Percentiles rank a stretch among this genome's conserved stretches.
Conservation (phyloP, 2,888 invertebrate genomes). For the Rhingia campestris region DNA sequence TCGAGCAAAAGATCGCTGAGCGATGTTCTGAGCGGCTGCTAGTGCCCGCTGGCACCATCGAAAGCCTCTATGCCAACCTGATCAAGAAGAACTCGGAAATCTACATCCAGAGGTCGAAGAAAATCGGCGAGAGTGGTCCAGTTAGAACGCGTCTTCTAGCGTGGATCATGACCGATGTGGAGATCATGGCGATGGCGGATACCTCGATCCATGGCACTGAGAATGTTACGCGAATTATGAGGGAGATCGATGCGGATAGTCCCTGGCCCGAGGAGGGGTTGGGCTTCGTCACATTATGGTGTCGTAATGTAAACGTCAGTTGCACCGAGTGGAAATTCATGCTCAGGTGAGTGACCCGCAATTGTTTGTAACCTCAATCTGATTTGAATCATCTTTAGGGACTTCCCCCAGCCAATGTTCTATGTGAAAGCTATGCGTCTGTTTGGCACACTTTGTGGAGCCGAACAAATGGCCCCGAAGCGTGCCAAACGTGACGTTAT, state of each 20-base stretch:
- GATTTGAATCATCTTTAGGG: slow-evolving; percentile 83
- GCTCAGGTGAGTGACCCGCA: slow-evolving; percentile 83
- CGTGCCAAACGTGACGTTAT: slow-evolving; percentile 83
- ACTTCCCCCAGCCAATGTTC: slow-evolving; percentile 97
- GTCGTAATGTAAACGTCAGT: slow-evolving; percentile 91
- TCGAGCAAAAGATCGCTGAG: slow-evolving; percentile 93
- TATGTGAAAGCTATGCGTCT: slow-evolving; percentile 91
- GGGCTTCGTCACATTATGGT: slow-evolving; percentile 96
- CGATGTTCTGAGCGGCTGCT: slow-evolving; percentile 92
- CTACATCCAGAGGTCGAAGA: slow-evolving; percentile 94
- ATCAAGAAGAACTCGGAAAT: slow-evolving; percentile 96
- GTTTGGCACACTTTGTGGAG: slow-evolving; percentile 95
- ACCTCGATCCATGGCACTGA: slow-evolving; percentile 91
- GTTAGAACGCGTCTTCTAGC: slow-evolving; percentile 91
- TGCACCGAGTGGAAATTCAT: slow-evolving; percentile 94
- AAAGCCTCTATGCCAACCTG: slow-evolving; percentile 93
- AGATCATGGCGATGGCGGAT: slow-evolving; percentile 91
- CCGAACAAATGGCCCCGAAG: slow-evolving; percentile 91
- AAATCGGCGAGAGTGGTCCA: slow-evolving; percentile 84
- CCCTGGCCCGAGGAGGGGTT: slow-evolving; percentile 96
- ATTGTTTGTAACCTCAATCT: background rate
- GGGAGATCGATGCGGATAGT: slow-evolving; percentile 93
- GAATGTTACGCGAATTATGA: slow-evolving; percentile 88
- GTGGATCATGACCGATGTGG: slow-evolving; percentile 90
- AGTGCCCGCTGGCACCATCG: slow-evolving; percentile 91